A percentile compares a stretch with the other conserved stretches of the same genome.
phyloP scores from a whole-genome alignment of 1,140 invertebrate genomes.

The Zaprionus africanus region DNA sequence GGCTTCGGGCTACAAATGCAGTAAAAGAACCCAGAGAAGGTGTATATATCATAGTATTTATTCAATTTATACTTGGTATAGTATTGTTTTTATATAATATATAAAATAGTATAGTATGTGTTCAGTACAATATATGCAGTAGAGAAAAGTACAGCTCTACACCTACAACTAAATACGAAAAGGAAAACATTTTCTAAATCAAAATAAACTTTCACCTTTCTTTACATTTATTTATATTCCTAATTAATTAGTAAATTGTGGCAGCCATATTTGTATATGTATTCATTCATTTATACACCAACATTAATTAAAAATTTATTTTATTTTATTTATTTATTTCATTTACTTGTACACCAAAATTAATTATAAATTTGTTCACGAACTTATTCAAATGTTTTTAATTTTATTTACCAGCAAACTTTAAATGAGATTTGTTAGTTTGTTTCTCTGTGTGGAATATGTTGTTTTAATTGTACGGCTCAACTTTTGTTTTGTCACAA shows the following conservation, averaged over 20 bases:
- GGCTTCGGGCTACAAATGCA: neutral
- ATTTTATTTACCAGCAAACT: neutral
- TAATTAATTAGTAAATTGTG: too few species aligned
- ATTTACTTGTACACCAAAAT: neutral
- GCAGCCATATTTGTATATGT: neutral
- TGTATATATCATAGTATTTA: neutral
- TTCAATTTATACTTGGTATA: too few species aligned
- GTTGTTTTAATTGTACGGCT: constrained; percentile 15
- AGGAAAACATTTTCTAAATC: neutral
- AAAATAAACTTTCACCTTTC: neutral
- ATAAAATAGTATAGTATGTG: too few species aligned
- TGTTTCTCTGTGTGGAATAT: neutral
- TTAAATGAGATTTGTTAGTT: neutral
- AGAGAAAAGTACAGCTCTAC: too few species aligned
- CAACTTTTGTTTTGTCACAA: neutral
- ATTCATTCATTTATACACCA: neutral
- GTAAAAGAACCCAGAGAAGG: too few species aligned
- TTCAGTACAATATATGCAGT: neutral
- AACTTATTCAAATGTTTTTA: neutral
- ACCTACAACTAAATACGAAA: neutral
- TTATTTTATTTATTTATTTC: too few species aligned
- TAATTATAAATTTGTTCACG: neutral
- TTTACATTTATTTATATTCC: neutral
- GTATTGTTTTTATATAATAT: too few species aligned
- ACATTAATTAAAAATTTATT: neutral